Base-by-base conservation (phyloP, 2,113 vertebrate genomes). In the Cepphus grylle region DNA sequence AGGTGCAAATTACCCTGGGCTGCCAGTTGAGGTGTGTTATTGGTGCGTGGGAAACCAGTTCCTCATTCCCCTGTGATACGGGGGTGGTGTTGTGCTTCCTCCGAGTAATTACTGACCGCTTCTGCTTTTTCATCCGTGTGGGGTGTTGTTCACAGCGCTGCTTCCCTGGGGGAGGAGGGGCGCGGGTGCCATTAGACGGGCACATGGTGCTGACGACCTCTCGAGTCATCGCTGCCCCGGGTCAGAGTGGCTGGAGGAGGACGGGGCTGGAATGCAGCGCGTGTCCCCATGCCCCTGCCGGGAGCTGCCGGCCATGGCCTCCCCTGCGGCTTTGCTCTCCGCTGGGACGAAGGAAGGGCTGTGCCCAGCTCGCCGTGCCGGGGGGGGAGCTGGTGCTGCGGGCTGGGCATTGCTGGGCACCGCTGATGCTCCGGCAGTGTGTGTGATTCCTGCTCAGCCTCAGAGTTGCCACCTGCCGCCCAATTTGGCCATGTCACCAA, bases 201-300 rank as follows among this genome's bases (percentile, higher is more conserved):
- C 36, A 7, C 26, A 3, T 3, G 1, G 12, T 16, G 9, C 36
- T 30, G 21, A 1, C 2, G 1, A 23, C 52, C 40, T 32, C 32
- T 56, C 2, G 2, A 26, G 50, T 27, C 12, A 11, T 34, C 1
- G 3, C 36, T 66, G 38, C 23, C 34, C 22, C 6, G 15, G 42
- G 25, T 12, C 25, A 27, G n/a, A 5, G 3, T 23, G 43, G 23
- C 47, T 15, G 42, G 42, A 50, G 52, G 66, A 42, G 11, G 47
- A 49, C 21, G 11, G 47, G 47, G 47, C 47, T 49, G 47, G 47
- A 22, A 49, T 11, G 21, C 21, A 22, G 47, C 21, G 11, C 21
- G 9, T 49, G 47, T 21, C 21, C 47, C 47, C 21, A 5, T 49
- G 22, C 11, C 21, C 47, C 6, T 22, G 47, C 47, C 6, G 6